Conservation (phyloP, 1,140 invertebrate genomes). For the Drosophila albomicans region DNA sequence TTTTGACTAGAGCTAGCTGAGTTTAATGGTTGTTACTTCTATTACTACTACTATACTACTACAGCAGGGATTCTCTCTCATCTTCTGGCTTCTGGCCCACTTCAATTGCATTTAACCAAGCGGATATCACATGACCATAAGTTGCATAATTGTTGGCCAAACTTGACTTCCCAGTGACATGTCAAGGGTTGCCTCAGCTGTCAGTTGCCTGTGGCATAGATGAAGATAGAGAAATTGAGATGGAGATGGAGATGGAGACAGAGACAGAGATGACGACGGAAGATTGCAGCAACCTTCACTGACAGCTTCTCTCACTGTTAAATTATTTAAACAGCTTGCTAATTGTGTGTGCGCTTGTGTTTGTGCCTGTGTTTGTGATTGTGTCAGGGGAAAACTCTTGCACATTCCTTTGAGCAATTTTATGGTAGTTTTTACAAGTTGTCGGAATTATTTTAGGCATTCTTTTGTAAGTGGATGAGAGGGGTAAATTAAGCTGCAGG, state of each 20-base stretch:
- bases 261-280: too few species aligned
- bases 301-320: background rate
- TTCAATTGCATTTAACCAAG: conserved; percentile 14
- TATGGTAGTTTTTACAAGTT: background rate
- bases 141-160: conserved; percentile 3
- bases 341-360: background rate
- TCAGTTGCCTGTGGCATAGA: background rate
- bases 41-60: too few species aligned
- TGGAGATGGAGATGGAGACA: too few species aligned
- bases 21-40: background rate
- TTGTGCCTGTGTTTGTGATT: too few species aligned
- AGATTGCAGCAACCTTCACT: too few species aligned
- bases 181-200: background rate
- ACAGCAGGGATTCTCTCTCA: background rate
- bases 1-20: background rate
- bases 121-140: conserved; percentile 4
- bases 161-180: background rate
- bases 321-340: conserved; percentile 12
- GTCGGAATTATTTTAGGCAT: background rate
- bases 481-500: too few species aligned
- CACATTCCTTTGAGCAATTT: background rate
- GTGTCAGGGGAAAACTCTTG: background rate
- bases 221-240: background rate
- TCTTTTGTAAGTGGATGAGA: too few species aligned
- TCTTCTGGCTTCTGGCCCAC: too few species aligned